Percentiles rank a stretch among this genome's conserved stretches.
phyloP scores from a whole-genome alignment of 2,113 vertebrate species.

The Grammomys surdaster region DNA sequence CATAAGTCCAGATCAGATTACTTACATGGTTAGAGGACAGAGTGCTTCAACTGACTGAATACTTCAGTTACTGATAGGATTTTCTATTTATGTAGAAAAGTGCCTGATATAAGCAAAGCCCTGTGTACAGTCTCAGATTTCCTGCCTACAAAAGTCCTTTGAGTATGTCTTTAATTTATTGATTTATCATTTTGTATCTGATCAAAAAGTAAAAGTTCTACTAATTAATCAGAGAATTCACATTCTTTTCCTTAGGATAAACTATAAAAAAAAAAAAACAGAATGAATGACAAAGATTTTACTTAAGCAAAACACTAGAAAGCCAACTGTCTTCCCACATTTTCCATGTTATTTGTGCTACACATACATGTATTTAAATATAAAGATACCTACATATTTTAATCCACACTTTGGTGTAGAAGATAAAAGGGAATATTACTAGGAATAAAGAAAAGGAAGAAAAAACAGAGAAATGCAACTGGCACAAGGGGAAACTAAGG shows the following conservation, averaged over 20 bases:
- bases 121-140: neutral
- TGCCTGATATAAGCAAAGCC: neutral
- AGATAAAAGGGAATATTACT: conserved; percentile 4
- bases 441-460: conserved; percentile 14
- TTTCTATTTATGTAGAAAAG: neutral
- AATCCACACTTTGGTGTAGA: conserved; percentile 15
- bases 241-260: conserved; percentile 25
- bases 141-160: neutral
- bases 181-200: conserved; percentile 6
- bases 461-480: neutral
- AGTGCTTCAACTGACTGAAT: neutral
- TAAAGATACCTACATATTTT: neutral
- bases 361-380: neutral
- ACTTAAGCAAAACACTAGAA: conserved; percentile 54
- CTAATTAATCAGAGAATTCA: conserved; percentile 48
- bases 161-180: conserved; percentile 31
- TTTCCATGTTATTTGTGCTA: conserved; percentile 5
- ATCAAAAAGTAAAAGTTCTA: neutral
- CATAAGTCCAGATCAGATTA: neutral
- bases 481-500: neutral
- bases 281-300: conserved; percentile 19
- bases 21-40: neutral
- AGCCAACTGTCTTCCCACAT: neutral
- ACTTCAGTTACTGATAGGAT: neutral
- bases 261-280: conserved; percentile 38